Conservation (phyloP, 2,888 invertebrate species). For the Dione vanillae region DNA sequence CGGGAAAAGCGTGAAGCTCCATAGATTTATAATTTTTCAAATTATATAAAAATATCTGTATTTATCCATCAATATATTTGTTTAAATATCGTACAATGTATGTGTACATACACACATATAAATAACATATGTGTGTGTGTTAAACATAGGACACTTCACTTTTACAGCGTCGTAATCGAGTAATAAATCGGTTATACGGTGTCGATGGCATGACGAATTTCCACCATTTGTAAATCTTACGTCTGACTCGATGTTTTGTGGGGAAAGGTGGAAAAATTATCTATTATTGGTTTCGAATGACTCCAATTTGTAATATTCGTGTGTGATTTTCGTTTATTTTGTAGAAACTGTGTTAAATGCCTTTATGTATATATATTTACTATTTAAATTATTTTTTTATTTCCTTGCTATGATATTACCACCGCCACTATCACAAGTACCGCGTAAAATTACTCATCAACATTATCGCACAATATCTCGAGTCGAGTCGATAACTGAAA, state of each 20-base stretch:
- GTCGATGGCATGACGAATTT: conserved; percentile 32
- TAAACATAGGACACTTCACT: background rate
- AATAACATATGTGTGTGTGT: too few relatives aligned
- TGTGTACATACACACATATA: background rate
- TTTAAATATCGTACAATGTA: background rate
- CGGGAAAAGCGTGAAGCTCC: background rate
- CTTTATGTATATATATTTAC: too few relatives aligned
- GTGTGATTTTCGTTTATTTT: background rate
- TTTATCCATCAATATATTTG: too few relatives aligned
- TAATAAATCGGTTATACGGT: conserved; percentile 19
- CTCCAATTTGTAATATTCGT: background rate
- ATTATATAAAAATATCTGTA: too few relatives aligned
- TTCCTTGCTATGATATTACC: too few relatives aligned
- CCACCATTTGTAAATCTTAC: conserved; percentile 25
- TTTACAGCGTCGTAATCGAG: conserved; percentile 3
- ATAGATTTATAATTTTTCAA: too few relatives aligned
- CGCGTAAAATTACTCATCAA: too few relatives aligned
- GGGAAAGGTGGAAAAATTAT: conserved; percentile 18
- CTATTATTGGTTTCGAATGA: background rate
- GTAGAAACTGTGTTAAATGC: background rate
- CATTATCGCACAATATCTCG: too few relatives aligned
- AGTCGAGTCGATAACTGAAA: too few relatives aligned
- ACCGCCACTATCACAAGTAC: too few relatives aligned
- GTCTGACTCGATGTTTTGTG: conserved; percentile 16
- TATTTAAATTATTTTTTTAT: too few relatives aligned